A percentile compares a stretch with the other conserved stretches of the same genome.
Conservation (phyloP, 1,140 invertebrate genomes). For the Coenobita brevimanus region DNA sequence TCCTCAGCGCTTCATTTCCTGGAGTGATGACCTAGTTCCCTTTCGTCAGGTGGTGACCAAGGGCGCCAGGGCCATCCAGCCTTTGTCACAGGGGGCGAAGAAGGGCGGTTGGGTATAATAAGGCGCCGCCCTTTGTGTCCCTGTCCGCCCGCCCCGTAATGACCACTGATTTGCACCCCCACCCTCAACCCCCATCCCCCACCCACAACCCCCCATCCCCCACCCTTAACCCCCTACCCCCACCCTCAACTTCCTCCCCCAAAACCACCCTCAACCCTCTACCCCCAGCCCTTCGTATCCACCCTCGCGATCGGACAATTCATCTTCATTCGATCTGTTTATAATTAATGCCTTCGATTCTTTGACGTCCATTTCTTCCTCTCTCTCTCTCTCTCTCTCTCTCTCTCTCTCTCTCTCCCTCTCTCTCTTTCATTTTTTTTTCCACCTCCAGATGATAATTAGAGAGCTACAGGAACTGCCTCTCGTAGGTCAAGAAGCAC, state of each 20-base stretch:
- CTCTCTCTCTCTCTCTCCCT: too few species aligned
- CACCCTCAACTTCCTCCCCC: too few species aligned
- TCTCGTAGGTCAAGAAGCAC: too few species aligned
- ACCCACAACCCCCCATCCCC: neutral
- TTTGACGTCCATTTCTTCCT: too few species aligned
- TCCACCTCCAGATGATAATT: too few species aligned
- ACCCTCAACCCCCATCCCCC: neutral
- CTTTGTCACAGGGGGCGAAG: neutral
- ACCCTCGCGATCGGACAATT: neutral
- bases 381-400: too few species aligned
- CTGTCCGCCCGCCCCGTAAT: neutral
- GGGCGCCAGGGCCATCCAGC: neutral
- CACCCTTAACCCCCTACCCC: neutral
- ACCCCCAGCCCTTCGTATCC: too few species aligned
- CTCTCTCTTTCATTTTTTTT: too few species aligned
- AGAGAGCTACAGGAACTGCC: too few species aligned
- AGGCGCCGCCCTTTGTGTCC: slow-evolving; percentile 19
- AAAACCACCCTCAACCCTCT: too few species aligned
- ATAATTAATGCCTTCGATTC: slow-evolving; percentile 19
- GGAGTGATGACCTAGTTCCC: neutral
- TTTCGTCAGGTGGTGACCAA: neutral
- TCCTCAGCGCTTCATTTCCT: too few species aligned
- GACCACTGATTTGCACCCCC: neutral
- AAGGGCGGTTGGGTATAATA: slow-evolving; percentile 20
- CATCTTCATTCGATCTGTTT: slow-evolving; percentile 11